These are phyloP conservation scores for Harlomillsia oculata DNA, from an alignment of 1,140 invertebrate genomes.

Conservation along the genomic window DNA sequence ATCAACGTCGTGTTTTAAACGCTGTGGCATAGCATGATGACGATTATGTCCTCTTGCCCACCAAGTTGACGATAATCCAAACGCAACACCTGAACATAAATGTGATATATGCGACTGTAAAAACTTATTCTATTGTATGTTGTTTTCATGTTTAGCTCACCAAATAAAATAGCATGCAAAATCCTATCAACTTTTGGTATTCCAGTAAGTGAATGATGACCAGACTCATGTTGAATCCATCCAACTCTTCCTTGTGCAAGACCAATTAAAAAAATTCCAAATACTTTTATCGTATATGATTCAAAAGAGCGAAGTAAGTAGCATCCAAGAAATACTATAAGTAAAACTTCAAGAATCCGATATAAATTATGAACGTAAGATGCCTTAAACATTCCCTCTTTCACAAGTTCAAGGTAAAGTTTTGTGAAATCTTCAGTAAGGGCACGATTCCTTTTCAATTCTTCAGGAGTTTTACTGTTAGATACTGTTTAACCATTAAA, in stretches of 20 bases:
- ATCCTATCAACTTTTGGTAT: slow-evolving; percentile 5
- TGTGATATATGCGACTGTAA: background rate
- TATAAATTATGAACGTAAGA: background rate
- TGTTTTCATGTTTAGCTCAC: background rate
- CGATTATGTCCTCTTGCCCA: slow-evolving; percentile 6
- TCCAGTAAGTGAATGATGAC: slow-evolving; percentile 13
- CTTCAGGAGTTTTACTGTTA: too few relatives aligned
- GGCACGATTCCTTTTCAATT: background rate
- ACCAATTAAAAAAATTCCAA: background rate
- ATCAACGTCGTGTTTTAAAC: slow-evolving; percentile 9
- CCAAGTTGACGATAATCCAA: slow-evolving; percentile 3
- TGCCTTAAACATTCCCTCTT: slow-evolving; percentile 2
- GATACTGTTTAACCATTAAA: too few relatives aligned
- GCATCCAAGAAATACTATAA: background rate
- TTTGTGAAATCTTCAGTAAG: background rate
- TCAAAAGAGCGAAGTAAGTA: background rate
- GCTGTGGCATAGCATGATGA: slow-evolving; percentile 21
- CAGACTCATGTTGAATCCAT: slow-evolving; percentile 11
- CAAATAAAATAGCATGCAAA: slow-evolving; percentile 11
- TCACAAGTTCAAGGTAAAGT: background rate
- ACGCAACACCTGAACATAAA: background rate
- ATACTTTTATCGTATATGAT: background rate
- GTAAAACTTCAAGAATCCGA: background rate
- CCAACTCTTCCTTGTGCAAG: background rate
- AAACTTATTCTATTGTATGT: background rate